Evolutionary conservation across 2,888 invertebrate species (phyloP).

Genomic region (Allygus modestus): DNA sequence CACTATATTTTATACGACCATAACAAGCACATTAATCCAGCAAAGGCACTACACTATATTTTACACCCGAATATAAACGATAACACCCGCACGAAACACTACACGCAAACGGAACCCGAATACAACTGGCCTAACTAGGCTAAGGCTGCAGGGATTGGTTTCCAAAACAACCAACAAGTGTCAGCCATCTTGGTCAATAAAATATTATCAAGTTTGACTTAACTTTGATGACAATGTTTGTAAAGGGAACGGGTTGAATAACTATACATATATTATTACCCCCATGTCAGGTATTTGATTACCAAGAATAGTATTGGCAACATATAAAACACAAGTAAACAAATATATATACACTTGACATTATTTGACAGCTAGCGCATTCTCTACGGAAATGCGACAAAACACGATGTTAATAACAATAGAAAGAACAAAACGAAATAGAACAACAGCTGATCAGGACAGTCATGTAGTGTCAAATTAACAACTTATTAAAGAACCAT

Average conservation of each 20-base stretch:
- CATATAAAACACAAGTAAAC: not conserved
- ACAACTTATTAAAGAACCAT: too few species aligned
- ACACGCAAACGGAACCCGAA: slow-evolving; percentile 61
- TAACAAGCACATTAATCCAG: slow-evolving; percentile 64
- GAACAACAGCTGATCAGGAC: not conserved
- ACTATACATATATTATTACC: too few species aligned
- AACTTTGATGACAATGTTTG: not conserved
- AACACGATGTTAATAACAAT: not conserved
- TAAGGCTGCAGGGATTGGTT: slow-evolving; percentile 53
- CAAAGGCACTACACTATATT: slow-evolving; percentile 58
- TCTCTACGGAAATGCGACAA: not conserved
- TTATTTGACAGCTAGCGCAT: slow-evolving; percentile 11
- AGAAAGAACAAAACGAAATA: not conserved
- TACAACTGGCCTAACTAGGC: slow-evolving; percentile 59
- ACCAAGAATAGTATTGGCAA: not conserved
- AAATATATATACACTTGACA: not conserved
- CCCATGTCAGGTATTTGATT: too few species aligned
- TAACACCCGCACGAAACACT: slow-evolving; percentile 54
- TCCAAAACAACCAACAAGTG: slow-evolving; percentile 75
- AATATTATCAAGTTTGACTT: not conserved
- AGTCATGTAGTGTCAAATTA: too few species aligned
- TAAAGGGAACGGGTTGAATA: not conserved
- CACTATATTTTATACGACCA: slow-evolving; percentile 60
- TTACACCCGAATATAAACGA: slow-evolving; percentile 36
- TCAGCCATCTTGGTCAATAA: slow-evolving; percentile 74